A percentile compares a stretch with the other conserved stretches of the same genome.
Conservation (phyloP, 1,140 invertebrate genomes). For the Neodiprion lecontei region DNA sequence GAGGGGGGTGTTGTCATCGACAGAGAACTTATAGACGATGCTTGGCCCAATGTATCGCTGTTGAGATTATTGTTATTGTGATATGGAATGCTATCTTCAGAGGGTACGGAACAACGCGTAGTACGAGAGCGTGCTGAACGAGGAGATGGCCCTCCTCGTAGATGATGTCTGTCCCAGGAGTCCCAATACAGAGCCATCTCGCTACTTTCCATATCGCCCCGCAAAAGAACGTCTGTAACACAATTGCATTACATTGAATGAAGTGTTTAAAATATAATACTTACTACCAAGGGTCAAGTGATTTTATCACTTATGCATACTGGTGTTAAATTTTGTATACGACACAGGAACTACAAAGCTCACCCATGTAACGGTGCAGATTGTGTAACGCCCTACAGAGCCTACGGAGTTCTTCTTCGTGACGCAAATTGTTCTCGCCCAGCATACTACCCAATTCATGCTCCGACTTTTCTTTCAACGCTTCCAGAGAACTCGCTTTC, state of each 20-base stretch:
- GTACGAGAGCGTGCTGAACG: slow-evolving; percentile 62
- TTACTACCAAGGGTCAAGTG: not conserved
- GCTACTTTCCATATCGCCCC: slow-evolving; percentile 66
- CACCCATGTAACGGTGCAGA: slow-evolving; percentile 83
- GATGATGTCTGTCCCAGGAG: slow-evolving; percentile 80
- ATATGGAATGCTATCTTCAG: slow-evolving; percentile 66
- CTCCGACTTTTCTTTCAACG: slow-evolving; percentile 82
- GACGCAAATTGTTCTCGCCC: slow-evolving; percentile 67
- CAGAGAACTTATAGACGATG: slow-evolving; percentile 55
- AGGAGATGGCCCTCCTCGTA: slow-evolving; percentile 66
- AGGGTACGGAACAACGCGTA: slow-evolving; percentile 66
- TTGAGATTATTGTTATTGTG: slow-evolving; percentile 53
- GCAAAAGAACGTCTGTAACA: slow-evolving; percentile 66
- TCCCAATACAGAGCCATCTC: slow-evolving; percentile 88
- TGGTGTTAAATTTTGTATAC: not conserved
- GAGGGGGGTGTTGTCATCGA: slow-evolving; percentile 65
- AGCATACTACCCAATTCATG: slow-evolving; percentile 80
- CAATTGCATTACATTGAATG: slow-evolving; percentile 21
- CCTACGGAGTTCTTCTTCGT: slow-evolving; percentile 80
- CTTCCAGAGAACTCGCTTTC: slow-evolving; percentile 75
- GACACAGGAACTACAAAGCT: slow-evolving; percentile 13
- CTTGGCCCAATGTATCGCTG: slow-evolving; percentile 47
- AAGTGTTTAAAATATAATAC: not conserved
- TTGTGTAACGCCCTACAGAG: slow-evolving; percentile 84
- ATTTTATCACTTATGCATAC: too few species aligned